These are phyloP conservation scores for Pemphredon lugubris DNA, from an alignment of 2,888 invertebrate species.

Conservation along the genomic window DNA sequence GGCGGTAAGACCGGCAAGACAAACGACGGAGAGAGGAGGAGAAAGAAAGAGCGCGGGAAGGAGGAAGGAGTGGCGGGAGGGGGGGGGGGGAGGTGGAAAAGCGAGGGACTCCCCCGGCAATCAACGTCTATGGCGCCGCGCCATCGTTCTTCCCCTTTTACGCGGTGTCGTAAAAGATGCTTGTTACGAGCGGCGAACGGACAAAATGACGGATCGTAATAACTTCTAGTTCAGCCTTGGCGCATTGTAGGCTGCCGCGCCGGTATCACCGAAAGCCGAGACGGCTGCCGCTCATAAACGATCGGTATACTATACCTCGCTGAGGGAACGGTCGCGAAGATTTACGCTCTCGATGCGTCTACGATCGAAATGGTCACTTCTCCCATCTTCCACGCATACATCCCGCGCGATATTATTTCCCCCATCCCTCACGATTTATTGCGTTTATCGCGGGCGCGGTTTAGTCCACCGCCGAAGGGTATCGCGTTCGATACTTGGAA, in stretches of 20 bases:
- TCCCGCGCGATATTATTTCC: too few species aligned
- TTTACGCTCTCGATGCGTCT: too few species aligned
- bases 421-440: too few species aligned
- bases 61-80: slow-evolving; percentile 8
- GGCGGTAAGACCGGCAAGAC: too few species aligned
- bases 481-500: slow-evolving; percentile 12
- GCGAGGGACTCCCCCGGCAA: slow-evolving; percentile 67
- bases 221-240: slow-evolving; percentile 60
- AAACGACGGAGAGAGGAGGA: too few species aligned
- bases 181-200: slow-evolving; percentile 73
- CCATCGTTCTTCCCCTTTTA: slow-evolving; percentile 72
- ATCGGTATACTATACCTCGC: slow-evolving; percentile 17
- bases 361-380: too few species aligned
- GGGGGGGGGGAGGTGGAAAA: slow-evolving; percentile 26
- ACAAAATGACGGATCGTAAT: slow-evolving; percentile 74
- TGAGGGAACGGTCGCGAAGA: neutral
- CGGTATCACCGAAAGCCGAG: slow-evolving; percentile 26
- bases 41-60: too few species aligned
- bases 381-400: too few species aligned
- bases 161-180: slow-evolving; percentile 75
- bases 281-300: slow-evolving; percentile 49
- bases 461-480: too few species aligned
- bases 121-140: slow-evolving; percentile 75
- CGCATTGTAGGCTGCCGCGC: slow-evolving; percentile 45
- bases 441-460: too few species aligned